Evolutionary conservation across 2,113 vertebrate genomes (phyloP).

Genomic region (Ageneiosus marmoratus): DNA sequence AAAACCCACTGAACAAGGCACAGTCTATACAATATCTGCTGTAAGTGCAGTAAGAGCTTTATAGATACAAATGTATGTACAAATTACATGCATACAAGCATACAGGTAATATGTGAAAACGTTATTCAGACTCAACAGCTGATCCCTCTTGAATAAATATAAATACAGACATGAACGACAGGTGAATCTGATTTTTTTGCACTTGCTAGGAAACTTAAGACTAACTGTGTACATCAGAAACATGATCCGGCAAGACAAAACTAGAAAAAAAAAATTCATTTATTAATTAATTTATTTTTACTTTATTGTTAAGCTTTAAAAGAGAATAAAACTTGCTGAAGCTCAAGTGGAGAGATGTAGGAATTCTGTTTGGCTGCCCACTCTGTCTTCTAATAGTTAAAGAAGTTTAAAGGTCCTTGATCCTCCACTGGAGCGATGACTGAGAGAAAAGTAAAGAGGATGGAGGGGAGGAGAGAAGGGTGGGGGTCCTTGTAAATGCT

Average conservation of each 20-base stretch:
- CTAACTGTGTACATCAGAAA: neutral
- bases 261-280: neutral
- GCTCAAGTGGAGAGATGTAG: neutral
- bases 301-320: neutral
- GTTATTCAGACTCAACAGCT: too few relatives aligned
- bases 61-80: too few relatives aligned
- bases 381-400: neutral
- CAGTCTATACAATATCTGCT: too few relatives aligned
- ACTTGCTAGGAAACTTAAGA: neutral
- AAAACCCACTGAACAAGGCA: too few relatives aligned
- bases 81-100: too few relatives aligned
- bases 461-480: slow-evolving; percentile 18
- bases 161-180: too few relatives aligned
- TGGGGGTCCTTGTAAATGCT: slow-evolving; percentile 39
- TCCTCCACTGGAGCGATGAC: neutral
- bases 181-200: too few relatives aligned
- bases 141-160: too few relatives aligned
- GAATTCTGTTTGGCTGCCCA: neutral
- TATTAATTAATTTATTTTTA: neutral
- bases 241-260: neutral
- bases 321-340: neutral
- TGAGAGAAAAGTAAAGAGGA: slow-evolving; percentile 7
- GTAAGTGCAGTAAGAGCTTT: too few relatives aligned
- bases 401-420: neutral
- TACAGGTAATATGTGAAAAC: too few relatives aligned